Evolutionary conservation across 1,140 invertebrate genomes (phyloP).

Genomic region (Zaprionus inermis): DNA sequence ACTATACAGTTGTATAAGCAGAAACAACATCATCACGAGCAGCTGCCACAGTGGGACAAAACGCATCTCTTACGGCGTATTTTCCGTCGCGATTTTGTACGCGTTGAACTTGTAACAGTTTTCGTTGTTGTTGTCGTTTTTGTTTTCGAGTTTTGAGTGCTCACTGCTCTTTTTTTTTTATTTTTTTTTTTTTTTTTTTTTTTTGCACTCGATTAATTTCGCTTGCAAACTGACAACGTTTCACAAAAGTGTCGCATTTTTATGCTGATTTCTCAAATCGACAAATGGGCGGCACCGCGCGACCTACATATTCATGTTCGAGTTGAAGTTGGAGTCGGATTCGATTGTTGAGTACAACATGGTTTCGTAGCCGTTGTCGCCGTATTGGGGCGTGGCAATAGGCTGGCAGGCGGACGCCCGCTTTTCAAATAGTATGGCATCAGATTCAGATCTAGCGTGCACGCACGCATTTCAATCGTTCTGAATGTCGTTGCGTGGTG

Average conservation of each 20-base stretch:
- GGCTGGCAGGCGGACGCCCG: neutral
- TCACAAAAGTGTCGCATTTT: conserved; percentile 72
- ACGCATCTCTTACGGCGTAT: conserved; percentile 7
- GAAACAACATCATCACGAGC: conserved; percentile 4
- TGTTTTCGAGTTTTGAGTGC: conserved; percentile 47
- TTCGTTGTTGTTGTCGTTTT: conserved; percentile 43
- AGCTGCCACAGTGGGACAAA: conserved; percentile 9
- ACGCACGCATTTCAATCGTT: neutral
- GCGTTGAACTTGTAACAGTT: conserved; percentile 69
- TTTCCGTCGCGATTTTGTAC: neutral
- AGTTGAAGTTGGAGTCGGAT: neutral
- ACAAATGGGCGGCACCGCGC: conserved; percentile 56
- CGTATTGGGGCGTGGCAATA: neutral
- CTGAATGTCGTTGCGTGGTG: neutral
- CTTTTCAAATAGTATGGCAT: neutral
- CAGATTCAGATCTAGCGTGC: neutral
- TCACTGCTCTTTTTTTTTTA: conserved; percentile 28
- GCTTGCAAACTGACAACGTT: conserved; percentile 79
- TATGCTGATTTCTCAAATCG: conserved; percentile 77
- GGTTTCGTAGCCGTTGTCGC: neutral
- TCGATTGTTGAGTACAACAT: conserved; percentile 1
- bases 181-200: conserved; percentile 18
- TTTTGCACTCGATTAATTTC: conserved; percentile 54
- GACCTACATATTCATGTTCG: conserved; percentile 57
- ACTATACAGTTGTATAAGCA: neutral